phyloP scores from a whole-genome alignment of 1,140 invertebrate species.

The Drosophila arizonae region DNA sequence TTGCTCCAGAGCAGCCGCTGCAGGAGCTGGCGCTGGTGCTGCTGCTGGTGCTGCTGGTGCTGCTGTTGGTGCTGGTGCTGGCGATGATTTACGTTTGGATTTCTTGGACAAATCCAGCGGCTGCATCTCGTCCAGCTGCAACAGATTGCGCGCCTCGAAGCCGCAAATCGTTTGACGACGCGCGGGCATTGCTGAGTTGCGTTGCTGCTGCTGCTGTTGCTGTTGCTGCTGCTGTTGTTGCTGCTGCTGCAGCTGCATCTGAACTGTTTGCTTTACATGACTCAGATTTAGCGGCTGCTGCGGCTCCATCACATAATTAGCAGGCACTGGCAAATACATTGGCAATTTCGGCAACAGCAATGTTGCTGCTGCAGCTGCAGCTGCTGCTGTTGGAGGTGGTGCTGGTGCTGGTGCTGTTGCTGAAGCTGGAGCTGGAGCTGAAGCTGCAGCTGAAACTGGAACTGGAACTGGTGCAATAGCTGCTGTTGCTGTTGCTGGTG shows the following conservation, averaged over 20 bases:
- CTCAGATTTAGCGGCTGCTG: conserved; percentile 68
- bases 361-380: conserved; percentile 1
- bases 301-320: conserved; percentile 49
- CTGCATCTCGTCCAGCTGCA: conserved; percentile 69
- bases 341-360: conserved; percentile 60
- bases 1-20: background rate
- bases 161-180: conserved; percentile 76
- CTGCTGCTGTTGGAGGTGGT: background rate
- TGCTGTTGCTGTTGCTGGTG: background rate
- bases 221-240: conserved; percentile 14
- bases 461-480: background rate
- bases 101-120: conserved; percentile 76
- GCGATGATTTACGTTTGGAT: conserved; percentile 43
- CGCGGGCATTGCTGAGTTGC: conserved; percentile 49
- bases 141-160: conserved; percentile 71
- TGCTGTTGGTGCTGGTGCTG: conserved; percentile 10
- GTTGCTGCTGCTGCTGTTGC: conserved; percentile 38
- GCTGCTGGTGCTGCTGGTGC: conserved; percentile 21
- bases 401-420: background rate
- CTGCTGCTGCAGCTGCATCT: conserved; percentile 9
- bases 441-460: background rate
- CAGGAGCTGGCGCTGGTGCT: background rate
- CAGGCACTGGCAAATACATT: conserved; percentile 49
- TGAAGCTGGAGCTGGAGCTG: background rate
- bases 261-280: conserved; percentile 38